Evolutionary conservation across 2,797 vertebrate species (phyloP), one percentile per base, ranked within the genome.

Genomic region (Ateles fusciceps): DNA sequence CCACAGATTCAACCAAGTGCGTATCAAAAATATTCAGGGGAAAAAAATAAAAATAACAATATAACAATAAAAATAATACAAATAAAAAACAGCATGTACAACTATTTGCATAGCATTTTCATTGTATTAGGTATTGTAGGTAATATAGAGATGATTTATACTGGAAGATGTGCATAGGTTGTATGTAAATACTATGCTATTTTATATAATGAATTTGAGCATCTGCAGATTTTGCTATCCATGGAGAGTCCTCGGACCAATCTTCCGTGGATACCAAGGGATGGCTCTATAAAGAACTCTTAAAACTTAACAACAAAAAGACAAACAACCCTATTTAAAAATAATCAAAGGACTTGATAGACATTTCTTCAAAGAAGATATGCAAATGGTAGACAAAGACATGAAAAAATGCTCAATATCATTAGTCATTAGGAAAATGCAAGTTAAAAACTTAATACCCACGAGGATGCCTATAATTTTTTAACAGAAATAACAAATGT

Each of bases 381-480:
- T 11, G 39, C 8, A 93, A 39, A 55, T 75, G 15, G 15, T 22
- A 74, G 52, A n/a, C 36, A 84, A 87, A 87, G n/a, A 76, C 79
- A 74, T 72, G 46, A 85, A 94, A 93, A 95, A n/a, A 78, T 89
- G n/a, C 26, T 92, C 55, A 81, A 22, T 28, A 55, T 80, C 10
- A 57, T 91, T 91, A 83, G 36, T 71, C 64, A 72, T 61, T 87
- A 84, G 46, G 22, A 44, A 89, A 95, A 55, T 94, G 39, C 22
- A 86, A 92, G 86, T 94, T 89, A 86, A 95, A 96, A 83, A 28
- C 28, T 85, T 57, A 30, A 72, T 30, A 88, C 52, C 46, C 13
- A 95, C 44, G 72, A 72, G 17, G 57, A 55, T 52, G 78, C 1
- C 76, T 93, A 0, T 74, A 64, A 81, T 80, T 64, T 93, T 95